Evolutionary conservation across 1,140 invertebrate genomes (phyloP), one percentile per base, ranked within the genome.

Genomic region (Helicorthomorpha holstii): DNA sequence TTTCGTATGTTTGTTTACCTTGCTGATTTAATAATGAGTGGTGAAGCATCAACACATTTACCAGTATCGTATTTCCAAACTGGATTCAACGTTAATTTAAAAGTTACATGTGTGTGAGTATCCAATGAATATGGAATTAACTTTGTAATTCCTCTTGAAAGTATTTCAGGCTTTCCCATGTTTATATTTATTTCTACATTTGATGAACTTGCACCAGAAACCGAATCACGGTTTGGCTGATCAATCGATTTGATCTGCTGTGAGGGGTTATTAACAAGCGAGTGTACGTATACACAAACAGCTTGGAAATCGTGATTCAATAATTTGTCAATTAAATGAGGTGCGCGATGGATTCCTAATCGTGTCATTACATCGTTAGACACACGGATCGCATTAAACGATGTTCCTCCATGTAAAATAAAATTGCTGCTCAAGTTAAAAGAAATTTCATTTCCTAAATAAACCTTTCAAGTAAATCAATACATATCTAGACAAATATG

Each of bases 21-120:
- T 42, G 61, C 60, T 58, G 63, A 65, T 56, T 67, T 49, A 57
- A 74, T 73, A 53, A 78, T 51, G 51, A 74, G 67, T 19, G 80
- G 78, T 23, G 77, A 76, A 45, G 77, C 75, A 72, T 84, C 81
- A 22, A 84, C 72, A 70, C 82, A 84, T 63, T 82, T 83, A 48
- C 73, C 66, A 47, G 81, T 72, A 64, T 83, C 63, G 63, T 70
- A 74, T 38, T 65, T 69, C 74, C 76, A 34, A 34, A 34, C 7
- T 7, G 16, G 7, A 34, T n/a, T 34, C 29, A 7, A 34, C 29
- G 7, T 34, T 34, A 34, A 34, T 34, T 34, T 16, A 34, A 16
- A 34, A 34, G n/a, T n/a, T n/a, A n/a, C n/a, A n/a, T n/a, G n/a
- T n/a, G n/a, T n/a, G n/a, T n/a, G n/a, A n/a, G n/a, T n/a, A n/a